These are phyloP conservation scores for Timema podura DNA, from an alignment of 2,888 invertebrate genomes.

Conservation along the genomic window DNA sequence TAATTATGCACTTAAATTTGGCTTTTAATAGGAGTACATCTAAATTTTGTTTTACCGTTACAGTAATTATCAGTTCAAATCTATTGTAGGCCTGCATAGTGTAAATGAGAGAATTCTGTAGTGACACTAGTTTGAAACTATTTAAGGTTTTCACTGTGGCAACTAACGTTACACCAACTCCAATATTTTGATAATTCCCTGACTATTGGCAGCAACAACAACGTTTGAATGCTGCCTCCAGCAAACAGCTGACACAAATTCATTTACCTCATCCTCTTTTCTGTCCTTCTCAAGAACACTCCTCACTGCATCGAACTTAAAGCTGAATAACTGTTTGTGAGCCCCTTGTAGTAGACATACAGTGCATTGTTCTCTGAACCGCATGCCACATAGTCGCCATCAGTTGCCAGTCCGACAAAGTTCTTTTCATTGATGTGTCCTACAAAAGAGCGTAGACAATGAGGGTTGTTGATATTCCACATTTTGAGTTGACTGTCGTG, in stretches of 20 bases:
- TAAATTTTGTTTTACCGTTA: too few species aligned
- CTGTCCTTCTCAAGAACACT: conserved; percentile 72
- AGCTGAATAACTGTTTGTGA: conserved; percentile 83
- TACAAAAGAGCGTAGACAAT: conserved; percentile 78
- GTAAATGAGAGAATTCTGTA: too few species aligned
- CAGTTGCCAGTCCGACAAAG: conserved; percentile 90
- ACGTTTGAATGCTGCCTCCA: conserved; percentile 84
- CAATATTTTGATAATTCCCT: conserved; percentile 86
- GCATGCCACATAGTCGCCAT: conserved; percentile 88
- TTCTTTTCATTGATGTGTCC: conserved; percentile 95
- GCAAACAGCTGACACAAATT: conserved; percentile 94
- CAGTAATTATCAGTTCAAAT: too few species aligned
- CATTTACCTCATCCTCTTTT: conserved; percentile 80
- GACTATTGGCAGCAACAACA: conserved; percentile 89
- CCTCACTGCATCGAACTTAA: conserved; percentile 79
- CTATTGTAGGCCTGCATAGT: too few species aligned
- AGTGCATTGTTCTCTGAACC: conserved; percentile 93
- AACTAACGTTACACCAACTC: conserved; percentile 58
- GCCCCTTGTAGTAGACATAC: conserved; percentile 86
- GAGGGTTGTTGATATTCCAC: conserved; percentile 75
- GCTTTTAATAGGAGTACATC: too few species aligned
- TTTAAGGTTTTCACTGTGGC: too few species aligned
- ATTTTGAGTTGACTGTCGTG: conserved; percentile 84
- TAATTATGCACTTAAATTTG: too few species aligned
- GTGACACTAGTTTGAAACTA: too few species aligned